These are phyloP conservation scores for Cyrtodaria siliqua DNA, from an alignment of 2,888 invertebrate genomes.

Conservation along the genomic window DNA sequence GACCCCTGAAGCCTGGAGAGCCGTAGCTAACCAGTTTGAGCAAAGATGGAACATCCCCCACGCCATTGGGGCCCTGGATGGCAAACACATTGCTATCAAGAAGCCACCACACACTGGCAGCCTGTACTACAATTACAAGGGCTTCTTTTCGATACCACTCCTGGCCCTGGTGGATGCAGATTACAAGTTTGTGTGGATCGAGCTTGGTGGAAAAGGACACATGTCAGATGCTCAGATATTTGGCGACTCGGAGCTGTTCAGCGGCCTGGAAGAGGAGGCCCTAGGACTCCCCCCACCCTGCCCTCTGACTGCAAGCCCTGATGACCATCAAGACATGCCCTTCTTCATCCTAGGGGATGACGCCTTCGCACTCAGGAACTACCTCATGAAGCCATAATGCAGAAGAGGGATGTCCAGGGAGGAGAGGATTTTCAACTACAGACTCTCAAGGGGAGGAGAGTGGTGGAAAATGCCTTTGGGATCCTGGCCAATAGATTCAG, in stretches of 20 bases:
- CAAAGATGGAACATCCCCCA: conserved; percentile 52
- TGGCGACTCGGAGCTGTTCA: conserved; percentile 15
- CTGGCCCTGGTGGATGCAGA: conserved; percentile 29
- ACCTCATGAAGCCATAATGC: conserved; percentile 18
- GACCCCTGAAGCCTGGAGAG: conserved; percentile 42
- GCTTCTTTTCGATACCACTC: conserved; percentile 21
- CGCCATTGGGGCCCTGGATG: conserved; percentile 46
- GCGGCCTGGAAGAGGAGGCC: conserved; percentile 19
- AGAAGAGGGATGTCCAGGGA: conserved; percentile 4
- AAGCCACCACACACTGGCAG: conserved; percentile 42
- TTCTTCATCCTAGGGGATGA: conserved; percentile 2
- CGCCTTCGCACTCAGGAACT: conserved; percentile 1
- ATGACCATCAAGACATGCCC: conserved; percentile 14
- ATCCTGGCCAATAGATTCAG: conserved; percentile 15
- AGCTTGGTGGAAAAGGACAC: conserved; percentile 41
- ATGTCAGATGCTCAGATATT: conserved; percentile 38
- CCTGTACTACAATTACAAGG: conserved; percentile 51
- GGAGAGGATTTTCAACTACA: conserved; percentile 6
- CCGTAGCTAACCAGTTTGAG: conserved; percentile 45
- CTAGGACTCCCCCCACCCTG: conserved; percentile 23
- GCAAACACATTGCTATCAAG: conserved; percentile 54
- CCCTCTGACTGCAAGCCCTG: conserved; percentile 24
- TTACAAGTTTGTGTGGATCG: conserved; percentile 30
- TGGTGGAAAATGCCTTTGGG: conserved; percentile 18
- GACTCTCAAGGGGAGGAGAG: conserved; percentile 9